phyloP scores from a whole-genome alignment of 37 sponge, comb jelly and placozoan genomes.

The Mnemiopsis leidyi region DNA sequence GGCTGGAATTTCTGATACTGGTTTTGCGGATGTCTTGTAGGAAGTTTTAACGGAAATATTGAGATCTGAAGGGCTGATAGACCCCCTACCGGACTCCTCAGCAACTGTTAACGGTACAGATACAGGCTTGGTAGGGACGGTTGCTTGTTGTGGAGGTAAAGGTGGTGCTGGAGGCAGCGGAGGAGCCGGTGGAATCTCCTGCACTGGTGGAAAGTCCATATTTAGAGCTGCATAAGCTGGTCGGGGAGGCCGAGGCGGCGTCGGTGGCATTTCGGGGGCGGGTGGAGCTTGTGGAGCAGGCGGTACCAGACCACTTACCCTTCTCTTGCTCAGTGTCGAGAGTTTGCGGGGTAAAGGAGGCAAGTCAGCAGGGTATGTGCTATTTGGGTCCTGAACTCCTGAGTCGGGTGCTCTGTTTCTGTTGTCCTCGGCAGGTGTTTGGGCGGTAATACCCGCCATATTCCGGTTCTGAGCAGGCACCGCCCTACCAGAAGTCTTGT shows the following conservation, averaged over 20 bases:
- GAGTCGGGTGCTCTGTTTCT: neutral
- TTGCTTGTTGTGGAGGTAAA: neutral
- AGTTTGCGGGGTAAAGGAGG: slow-evolving; percentile 15
- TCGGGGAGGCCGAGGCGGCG: too few species aligned
- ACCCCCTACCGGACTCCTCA: neutral
- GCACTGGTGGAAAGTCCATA: neutral
- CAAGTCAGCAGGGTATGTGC: neutral
- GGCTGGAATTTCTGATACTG: neutral
- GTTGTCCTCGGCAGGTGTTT: neutral
- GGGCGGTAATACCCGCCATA: neutral
- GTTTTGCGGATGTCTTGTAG: neutral
- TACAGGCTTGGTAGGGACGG: neutral
- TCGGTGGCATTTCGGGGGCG: neutral
- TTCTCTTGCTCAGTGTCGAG: neutral
- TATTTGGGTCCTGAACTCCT: neutral
- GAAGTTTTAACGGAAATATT: slow-evolving; percentile 16
- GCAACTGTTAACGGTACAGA: neutral
- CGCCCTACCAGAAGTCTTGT: neutral
- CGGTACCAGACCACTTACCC: neutral
- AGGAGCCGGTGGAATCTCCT: neutral
- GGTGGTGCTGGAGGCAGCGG: neutral
- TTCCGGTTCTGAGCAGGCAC: neutral
- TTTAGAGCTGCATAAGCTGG: neutral
- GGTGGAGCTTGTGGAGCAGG: slow-evolving; percentile 1
- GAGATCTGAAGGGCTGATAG: neutral